A percentile compares a stretch with the other conserved stretches of the same genome.
phyloP scores from a whole-genome alignment of 2,113 vertebrate species.

The Dryoscopus gambensis region DNA sequence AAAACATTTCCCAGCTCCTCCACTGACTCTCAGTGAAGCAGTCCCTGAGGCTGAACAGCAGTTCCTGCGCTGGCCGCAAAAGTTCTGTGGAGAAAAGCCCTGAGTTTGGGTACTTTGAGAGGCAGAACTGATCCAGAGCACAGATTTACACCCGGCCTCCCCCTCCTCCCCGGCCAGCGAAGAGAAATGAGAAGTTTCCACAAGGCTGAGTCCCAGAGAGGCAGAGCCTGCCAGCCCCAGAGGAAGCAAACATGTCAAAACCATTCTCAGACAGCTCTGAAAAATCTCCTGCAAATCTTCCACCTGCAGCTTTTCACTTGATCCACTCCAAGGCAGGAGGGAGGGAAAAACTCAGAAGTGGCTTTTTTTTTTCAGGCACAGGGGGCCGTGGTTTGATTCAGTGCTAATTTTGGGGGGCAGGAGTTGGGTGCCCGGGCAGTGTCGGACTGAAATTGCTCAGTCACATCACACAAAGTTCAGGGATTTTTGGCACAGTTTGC shows the following conservation, averaged over 20 bases:
- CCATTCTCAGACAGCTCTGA: neutral
- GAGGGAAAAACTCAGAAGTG: neutral
- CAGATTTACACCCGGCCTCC: neutral
- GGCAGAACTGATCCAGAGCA: neutral
- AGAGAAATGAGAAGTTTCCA: neutral
- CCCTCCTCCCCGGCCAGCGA: neutral
- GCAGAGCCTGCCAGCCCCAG: neutral
- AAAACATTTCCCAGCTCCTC: neutral
- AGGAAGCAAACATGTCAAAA: neutral
- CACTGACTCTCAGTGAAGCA: neutral
- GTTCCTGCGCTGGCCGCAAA: neutral
- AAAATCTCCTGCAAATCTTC: neutral
- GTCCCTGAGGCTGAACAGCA: neutral
- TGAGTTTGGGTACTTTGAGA: neutral
- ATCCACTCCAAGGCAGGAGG: neutral
- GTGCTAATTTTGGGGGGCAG: neutral
- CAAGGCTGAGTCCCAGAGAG: neutral
- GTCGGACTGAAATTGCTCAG: neutral
- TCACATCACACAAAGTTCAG: neutral
- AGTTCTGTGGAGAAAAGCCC: neutral
- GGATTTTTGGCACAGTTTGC: neutral
- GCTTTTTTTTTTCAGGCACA: neutral
- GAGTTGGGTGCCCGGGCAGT: fast-evolving
- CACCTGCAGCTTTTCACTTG: neutral
- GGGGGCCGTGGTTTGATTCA: neutral